Evolutionary conservation across 2,113 vertebrate genomes (phyloP).

Genomic region (Spilogale gracilis): DNA sequence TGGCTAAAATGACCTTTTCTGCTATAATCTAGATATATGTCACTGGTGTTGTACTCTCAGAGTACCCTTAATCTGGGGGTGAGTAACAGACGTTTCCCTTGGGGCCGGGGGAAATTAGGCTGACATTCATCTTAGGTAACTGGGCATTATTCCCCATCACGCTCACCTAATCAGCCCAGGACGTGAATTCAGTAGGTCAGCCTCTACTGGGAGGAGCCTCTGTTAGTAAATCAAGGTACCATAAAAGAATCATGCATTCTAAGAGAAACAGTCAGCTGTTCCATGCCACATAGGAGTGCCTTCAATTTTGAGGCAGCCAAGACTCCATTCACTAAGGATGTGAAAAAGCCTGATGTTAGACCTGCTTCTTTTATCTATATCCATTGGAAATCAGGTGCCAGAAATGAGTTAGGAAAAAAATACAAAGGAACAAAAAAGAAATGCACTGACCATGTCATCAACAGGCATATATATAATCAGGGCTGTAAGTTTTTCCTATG

Average conservation of each 20-base stretch:
- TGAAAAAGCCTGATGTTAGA: neutral
- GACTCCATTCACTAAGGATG: neutral
- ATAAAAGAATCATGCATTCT: neutral
- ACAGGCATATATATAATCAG: neutral
- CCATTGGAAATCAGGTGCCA: neutral
- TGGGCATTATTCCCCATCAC: neutral
- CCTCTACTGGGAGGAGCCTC: constrained; percentile 52
- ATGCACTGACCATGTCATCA: neutral
- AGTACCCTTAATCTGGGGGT: neutral
- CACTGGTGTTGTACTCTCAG: neutral
- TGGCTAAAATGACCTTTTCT: neutral
- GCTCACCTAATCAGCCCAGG: constrained; percentile 46
- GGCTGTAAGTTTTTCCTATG: neutral
- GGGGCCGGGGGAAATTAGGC: neutral
- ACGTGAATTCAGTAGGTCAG: constrained; percentile 61
- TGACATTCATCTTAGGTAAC: constrained; percentile 33
- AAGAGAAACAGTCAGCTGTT: neutral
- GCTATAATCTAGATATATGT: neutral
- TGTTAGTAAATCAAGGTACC: constrained; percentile 38
- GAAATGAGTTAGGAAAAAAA: neutral
- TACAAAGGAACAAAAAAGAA: neutral
- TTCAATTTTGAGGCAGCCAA: neutral
- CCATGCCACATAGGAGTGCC: neutral
- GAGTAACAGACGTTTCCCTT: neutral
- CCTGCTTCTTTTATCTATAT: neutral